Conservation (phyloP, 1,140 invertebrate genomes). For the Pogonomyrmex barbatus region DNA sequence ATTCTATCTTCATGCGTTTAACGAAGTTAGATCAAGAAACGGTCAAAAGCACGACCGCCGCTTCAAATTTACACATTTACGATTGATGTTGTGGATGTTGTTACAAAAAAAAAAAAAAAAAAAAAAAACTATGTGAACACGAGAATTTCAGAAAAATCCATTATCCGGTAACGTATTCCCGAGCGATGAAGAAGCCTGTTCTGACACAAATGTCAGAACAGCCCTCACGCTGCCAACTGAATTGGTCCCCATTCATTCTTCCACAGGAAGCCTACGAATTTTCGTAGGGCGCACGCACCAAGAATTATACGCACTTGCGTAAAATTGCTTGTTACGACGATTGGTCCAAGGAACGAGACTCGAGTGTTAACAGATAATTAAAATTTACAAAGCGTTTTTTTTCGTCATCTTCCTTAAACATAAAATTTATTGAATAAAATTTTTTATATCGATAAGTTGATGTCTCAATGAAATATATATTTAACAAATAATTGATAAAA, state of each 20-base stretch:
- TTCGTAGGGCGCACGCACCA: slow-evolving; percentile 73
- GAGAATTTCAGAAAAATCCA: not conserved
- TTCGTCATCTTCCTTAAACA: not conserved
- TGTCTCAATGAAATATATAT: not conserved
- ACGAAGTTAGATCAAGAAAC: not conserved
- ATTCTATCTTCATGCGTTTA: not conserved
- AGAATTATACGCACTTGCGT: slow-evolving; percentile 69
- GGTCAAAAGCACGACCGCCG: not conserved
- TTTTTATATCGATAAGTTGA: not conserved
- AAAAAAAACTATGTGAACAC: not conserved
- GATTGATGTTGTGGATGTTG: not conserved
- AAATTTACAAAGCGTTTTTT: not conserved
- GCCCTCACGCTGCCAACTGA: slow-evolving; percentile 68
- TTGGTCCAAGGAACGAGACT: slow-evolving; percentile 44
- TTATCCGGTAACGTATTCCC: slow-evolving; percentile 1
- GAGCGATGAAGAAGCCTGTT: slow-evolving; percentile 23
- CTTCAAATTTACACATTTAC: not conserved
- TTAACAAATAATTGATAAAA: not conserved
- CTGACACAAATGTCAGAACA: slow-evolving; percentile 55
- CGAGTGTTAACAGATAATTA: not conserved
- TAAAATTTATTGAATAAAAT: not conserved
- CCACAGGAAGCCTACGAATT: slow-evolving; percentile 67
- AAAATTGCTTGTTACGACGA: slow-evolving; percentile 67
- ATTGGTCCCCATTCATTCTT: slow-evolving; percentile 74
- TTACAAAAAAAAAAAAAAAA: not conserved